A percentile compares a stretch with the other conserved stretches of the same genome.
Evolutionary conservation across 2,113 vertebrate species (phyloP).

Genomic region (Halichoerus grypus): DNA sequence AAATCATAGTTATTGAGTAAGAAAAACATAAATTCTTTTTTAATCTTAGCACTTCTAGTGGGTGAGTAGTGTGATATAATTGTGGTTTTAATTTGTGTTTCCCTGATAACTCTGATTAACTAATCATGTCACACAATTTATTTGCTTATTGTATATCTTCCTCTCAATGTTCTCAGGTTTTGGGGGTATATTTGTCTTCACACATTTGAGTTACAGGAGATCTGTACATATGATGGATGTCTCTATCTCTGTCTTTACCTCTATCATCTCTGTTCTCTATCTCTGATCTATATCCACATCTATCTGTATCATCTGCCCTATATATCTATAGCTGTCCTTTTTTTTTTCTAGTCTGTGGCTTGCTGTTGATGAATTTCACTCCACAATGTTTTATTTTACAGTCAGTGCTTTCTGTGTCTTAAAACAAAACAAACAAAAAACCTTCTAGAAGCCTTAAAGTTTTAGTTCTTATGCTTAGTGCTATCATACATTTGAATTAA

Average conservation of each 20-base stretch:
- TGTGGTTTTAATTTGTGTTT: not conserved
- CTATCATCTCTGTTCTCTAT: not conserved
- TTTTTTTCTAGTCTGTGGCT: not conserved
- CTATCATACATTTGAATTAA: not conserved
- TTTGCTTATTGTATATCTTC: not conserved
- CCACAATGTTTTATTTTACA: not conserved
- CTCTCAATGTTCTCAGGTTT: not conserved
- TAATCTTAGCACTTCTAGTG: not conserved
- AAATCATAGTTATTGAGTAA: not conserved
- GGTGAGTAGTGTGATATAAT: not conserved
- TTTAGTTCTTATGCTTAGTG: not conserved
- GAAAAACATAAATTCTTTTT: not conserved
- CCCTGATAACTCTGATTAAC: not conserved
- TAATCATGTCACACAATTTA: not conserved
- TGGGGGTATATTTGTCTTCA: not conserved
- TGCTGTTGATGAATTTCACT: not conserved
- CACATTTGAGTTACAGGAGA: not conserved
- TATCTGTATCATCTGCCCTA: not conserved
- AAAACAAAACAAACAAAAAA: not conserved
- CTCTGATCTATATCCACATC: not conserved
- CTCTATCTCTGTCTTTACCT: not conserved
- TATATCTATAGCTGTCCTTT: not conserved
- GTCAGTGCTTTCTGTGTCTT: not conserved
- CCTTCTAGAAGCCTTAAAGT: not conserved
- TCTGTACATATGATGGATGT: not conserved